Base-by-base conservation (phyloP, 2,888 invertebrate genomes). In the Amphiduros pacificus region DNA sequence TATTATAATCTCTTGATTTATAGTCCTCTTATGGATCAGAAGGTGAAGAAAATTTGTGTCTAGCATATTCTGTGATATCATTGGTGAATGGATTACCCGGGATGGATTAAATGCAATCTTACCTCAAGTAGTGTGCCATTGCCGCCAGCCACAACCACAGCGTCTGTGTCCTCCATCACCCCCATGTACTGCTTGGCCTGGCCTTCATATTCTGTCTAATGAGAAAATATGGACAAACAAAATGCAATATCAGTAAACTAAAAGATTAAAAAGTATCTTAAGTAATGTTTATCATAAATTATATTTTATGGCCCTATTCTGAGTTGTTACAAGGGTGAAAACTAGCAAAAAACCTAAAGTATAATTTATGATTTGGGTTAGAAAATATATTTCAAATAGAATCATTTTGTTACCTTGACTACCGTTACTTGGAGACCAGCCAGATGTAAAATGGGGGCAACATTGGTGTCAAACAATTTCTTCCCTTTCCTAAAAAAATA, bases 51-150 rank as follows among this genome's bases (percentile, higher is more conserved):
- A n/a, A n/a, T n/a, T n/a, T n/a, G n/a, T n/a, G n/a, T n/a, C n/a
- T n/a, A n/a, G n/a, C n/a, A n/a, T n/a, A n/a, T n/a, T n/a, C n/a
- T n/a, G n/a, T n/a, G n/a, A n/a, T n/a, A n/a, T n/a, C n/a, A n/a
- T n/a, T n/a, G n/a, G n/a, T n/a, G n/a, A n/a, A n/a, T n/a, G n/a
- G 36, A 14, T 17, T 36, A 36, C 36, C 11, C 36, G 11, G 17
- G 36, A 17, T 36, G 36, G 36, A 36, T 14, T 36, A 36, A 36
- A 14, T 36, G 17, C 9, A 14, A 27, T 22, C 28, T 14, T 24
- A 93, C 92, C 85, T 97, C 97, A 0, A 92, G 90, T 0, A 96
- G 79, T 0, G 96, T 94, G 0, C 96, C 97, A 86, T 96, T 94
- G 2, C 97, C 97, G 2, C 97, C 97, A 55, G 94, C 97, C 0